Evolutionary conservation across 2,797 vertebrate species (phyloP).

Genomic region (Diglossa cyanea): DNA sequence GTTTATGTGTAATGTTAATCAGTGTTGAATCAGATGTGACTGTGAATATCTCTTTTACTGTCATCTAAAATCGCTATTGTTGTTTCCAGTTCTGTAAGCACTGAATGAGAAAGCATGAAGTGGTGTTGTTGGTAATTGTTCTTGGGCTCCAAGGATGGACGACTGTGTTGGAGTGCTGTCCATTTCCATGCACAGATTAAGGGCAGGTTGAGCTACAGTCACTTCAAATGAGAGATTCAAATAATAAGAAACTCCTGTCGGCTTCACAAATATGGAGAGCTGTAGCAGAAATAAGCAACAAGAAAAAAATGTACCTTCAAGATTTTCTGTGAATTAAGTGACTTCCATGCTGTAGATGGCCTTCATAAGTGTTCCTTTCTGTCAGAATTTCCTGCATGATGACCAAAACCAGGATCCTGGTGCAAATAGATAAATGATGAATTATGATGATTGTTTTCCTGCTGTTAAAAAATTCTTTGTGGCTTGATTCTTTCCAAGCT

Average conservation of each 20-base stretch:
- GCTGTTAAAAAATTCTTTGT: not conserved
- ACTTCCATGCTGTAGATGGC: not conserved
- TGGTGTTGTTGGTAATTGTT: not conserved
- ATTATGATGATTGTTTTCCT: not conserved
- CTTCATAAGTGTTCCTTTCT: not conserved
- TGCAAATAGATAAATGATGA: not conserved
- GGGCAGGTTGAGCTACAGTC: not conserved
- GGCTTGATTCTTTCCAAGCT: not conserved
- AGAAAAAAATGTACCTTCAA: not conserved
- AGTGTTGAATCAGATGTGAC: not conserved
- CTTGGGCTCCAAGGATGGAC: not conserved
- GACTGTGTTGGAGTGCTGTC: not conserved
- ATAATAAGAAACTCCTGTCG: not conserved
- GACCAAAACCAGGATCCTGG: not conserved
- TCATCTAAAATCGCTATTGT: not conserved
- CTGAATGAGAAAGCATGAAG: not conserved
- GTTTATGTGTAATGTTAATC: not conserved
- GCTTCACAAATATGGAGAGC: not conserved
- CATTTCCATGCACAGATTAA: not conserved
- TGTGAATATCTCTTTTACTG: not conserved
- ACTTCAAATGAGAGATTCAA: not conserved
- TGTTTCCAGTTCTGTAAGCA: not conserved
- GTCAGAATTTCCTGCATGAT: not conserved
- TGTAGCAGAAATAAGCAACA: not conserved
- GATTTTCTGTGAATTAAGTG: not conserved